Evolutionary conservation across 2,888 invertebrate genomes (phyloP).

Genomic region (Marasmarcha lunaedactyla): DNA sequence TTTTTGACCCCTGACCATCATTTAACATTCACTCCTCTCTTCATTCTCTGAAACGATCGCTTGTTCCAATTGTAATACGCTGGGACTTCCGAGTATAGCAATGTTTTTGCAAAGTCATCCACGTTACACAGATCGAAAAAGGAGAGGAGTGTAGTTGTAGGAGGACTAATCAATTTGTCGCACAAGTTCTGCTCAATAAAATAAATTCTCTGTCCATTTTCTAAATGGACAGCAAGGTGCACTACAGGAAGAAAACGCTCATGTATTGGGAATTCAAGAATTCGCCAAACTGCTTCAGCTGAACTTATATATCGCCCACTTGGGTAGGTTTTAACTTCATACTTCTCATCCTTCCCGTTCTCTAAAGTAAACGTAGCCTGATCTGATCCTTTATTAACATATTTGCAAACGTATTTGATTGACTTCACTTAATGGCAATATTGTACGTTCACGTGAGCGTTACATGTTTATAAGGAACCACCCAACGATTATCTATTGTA

Average conservation of each 20-base stretch:
- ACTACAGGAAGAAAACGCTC: slow-evolving; percentile 14
- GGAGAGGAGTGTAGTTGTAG: slow-evolving; percentile 12
- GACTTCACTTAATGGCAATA: no score
- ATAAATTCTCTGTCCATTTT: not conserved
- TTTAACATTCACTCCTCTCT: slow-evolving; percentile 4
- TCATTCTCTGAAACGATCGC: not conserved
- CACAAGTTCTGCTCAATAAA: slow-evolving; percentile 11
- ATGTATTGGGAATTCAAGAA: not conserved
- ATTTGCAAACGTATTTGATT: no score
- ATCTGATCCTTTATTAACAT: no score
- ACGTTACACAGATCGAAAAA: slow-evolving; percentile 11
- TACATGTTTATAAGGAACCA: no score
- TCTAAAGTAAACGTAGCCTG: no score
- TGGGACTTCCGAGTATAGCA: slow-evolving; percentile 3
- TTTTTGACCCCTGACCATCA: no score
- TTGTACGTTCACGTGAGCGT: no score
- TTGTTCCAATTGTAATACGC: slow-evolving; percentile 1
- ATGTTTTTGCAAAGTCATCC: slow-evolving; percentile 7
- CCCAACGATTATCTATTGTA: no score
- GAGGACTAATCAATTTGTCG: slow-evolving; percentile 9
- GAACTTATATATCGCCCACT: no score
- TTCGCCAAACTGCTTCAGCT: no score
- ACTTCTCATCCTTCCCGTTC: no score
- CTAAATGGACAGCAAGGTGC: not conserved
- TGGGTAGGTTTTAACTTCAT: not conserved